These are phyloP conservation scores for Myioborus miniatus DNA, from an alignment of 2,797 vertebrate species.

Conservation along the genomic window DNA sequence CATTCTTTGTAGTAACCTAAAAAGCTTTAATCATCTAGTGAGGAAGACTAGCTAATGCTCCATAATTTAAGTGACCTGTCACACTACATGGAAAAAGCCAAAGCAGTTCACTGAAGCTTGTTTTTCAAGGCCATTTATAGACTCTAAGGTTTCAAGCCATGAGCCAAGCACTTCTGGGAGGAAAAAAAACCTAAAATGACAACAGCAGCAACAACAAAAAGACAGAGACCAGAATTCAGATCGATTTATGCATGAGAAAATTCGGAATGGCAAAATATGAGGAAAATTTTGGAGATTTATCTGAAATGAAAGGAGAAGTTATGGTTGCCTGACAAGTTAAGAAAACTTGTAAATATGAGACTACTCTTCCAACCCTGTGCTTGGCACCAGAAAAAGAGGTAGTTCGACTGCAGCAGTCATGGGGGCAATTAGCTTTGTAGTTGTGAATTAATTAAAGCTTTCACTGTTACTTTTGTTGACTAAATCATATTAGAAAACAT, in stretches of 20 bases:
- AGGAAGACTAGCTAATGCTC: not conserved
- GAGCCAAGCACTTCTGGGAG: not conserved
- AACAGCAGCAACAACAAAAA: no score
- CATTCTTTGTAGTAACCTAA: not conserved
- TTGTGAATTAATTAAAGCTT: not conserved
- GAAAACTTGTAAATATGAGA: not conserved
- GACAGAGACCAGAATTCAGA: not conserved
- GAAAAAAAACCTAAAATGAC: rapidly evolving
- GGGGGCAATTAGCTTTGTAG: not conserved
- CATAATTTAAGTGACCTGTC: not conserved
- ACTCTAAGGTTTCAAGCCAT: not conserved
- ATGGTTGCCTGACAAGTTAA: not conserved
- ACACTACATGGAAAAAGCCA: not conserved
- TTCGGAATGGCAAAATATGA: not conserved
- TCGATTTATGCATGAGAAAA: not conserved
- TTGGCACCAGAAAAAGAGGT: not conserved
- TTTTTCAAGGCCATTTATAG: not conserved
- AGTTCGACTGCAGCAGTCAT: not conserved
- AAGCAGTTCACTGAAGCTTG: not conserved
- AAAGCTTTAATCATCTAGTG: not conserved
- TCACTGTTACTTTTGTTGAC: not conserved
- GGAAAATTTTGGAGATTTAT: not conserved
- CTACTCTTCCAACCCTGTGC: not conserved
- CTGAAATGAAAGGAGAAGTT: not conserved
- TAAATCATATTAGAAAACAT: not conserved